phyloP scores from a whole-genome alignment of 2,113 vertebrate species.

The Gallinago media region DNA sequence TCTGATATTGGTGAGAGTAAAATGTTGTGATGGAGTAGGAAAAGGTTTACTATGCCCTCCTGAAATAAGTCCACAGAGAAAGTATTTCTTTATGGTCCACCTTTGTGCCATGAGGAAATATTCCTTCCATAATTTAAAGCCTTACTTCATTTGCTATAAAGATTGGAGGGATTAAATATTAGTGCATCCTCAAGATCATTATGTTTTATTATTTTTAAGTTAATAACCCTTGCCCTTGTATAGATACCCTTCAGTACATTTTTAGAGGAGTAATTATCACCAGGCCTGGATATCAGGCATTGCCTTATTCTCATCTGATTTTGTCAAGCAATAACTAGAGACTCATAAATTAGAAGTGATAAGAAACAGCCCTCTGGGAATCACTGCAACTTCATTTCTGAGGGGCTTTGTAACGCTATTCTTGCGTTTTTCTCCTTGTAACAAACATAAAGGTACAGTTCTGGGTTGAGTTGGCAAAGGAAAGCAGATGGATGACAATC shows the following conservation, averaged over 20 bases:
- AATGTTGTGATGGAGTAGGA: background rate
- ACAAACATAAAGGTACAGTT: background rate
- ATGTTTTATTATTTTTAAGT: background rate
- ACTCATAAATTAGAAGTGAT: background rate
- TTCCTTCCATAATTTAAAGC: background rate
- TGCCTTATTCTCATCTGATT: background rate
- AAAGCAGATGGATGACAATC: accelerated
- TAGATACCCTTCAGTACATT: background rate
- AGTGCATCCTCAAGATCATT: background rate
- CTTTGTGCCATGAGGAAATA: background rate
- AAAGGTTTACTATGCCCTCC: background rate
- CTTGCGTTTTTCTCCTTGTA: background rate
- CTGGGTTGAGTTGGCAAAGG: background rate
- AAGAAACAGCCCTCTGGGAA: background rate
- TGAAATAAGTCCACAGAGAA: background rate
- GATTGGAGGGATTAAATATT: background rate
- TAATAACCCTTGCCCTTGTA: background rate
- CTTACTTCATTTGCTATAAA: background rate
- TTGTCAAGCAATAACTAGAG: background rate
- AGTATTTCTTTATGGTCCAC: background rate
- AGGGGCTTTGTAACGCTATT: background rate
- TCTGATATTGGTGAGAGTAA: background rate
- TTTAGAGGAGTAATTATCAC: background rate
- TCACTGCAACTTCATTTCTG: background rate
- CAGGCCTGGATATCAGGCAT: background rate